phyloP scores from a whole-genome alignment of 2,113 vertebrate genomes.

The Amphilophus citrinellus region DNA sequence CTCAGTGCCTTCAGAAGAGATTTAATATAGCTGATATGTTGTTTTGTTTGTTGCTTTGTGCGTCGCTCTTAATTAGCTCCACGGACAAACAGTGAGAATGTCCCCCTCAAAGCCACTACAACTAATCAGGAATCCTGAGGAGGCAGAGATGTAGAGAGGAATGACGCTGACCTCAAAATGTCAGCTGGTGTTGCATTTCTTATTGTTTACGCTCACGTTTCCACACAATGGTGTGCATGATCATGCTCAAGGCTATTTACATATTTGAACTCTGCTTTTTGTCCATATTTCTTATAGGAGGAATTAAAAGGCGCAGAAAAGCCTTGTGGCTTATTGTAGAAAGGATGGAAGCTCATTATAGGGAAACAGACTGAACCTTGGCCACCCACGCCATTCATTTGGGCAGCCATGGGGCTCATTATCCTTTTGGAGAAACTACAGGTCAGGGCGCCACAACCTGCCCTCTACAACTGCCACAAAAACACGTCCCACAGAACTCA shows the following conservation, averaged over 20 bases:
- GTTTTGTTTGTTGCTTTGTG: slow-evolving; percentile 66
- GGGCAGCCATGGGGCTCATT: slow-evolving; percentile 77
- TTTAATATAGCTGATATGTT: slow-evolving; percentile 69
- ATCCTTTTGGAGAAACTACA: slow-evolving; percentile 74
- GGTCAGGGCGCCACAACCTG: slow-evolving; percentile 73
- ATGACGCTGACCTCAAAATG: slow-evolving; percentile 81
- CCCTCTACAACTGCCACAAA: slow-evolving; percentile 65
- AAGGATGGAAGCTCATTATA: slow-evolving; percentile 73
- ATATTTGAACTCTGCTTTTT: slow-evolving; percentile 68
- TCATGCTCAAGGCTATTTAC: slow-evolving; percentile 59
- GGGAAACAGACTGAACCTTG: slow-evolving; percentile 63
- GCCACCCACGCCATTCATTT: slow-evolving; percentile 70
- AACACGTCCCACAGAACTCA: slow-evolving; percentile 57
- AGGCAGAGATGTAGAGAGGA: slow-evolving; percentile 72
- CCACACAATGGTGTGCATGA: slow-evolving; percentile 52
- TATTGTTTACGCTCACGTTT: slow-evolving; percentile 70
- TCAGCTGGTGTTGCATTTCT: slow-evolving; percentile 79
- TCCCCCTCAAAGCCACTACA: slow-evolving; percentile 64
- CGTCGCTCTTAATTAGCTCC: slow-evolving; percentile 71
- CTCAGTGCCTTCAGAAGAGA: slow-evolving; percentile 68
- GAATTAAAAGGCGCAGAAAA: slow-evolving; percentile 55
- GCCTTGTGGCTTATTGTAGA: slow-evolving; percentile 54
- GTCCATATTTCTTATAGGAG: slow-evolving; percentile 56
- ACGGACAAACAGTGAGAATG: slow-evolving; percentile 58
- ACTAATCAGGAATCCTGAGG: slow-evolving; percentile 75